Evolutionary conservation across 2,888 invertebrate genomes (phyloP).

Genomic region (Mechanitis mazaeus): DNA sequence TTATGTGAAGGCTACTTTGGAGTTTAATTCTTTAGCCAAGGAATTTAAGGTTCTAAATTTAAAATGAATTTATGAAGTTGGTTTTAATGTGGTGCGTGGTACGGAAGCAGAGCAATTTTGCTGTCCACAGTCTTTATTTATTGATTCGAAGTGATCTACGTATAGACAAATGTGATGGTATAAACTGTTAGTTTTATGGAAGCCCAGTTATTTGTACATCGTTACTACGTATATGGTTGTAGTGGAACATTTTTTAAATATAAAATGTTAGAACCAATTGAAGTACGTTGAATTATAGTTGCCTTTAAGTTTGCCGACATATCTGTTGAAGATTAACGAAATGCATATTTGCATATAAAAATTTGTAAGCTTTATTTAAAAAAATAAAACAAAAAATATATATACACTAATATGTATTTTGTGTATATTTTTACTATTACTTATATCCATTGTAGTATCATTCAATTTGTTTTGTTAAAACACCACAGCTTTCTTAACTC

Average conservation of each 20-base stretch:
- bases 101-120: constrained; percentile 62
- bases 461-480: too few species aligned
- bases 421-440: too few species aligned
- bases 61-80: constrained; percentile 22
- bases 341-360: too few species aligned
- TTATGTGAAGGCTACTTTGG: constrained; percentile 25
- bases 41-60: constrained; percentile 34
- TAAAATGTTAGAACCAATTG: background rate
- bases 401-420: too few species aligned
- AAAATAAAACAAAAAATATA: background rate
- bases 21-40: constrained; percentile 35
- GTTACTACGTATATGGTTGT: background rate
- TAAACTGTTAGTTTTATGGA: constrained; percentile 39
- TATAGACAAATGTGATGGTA: constrained; percentile 56
- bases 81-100: constrained; percentile 44
- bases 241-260: constrained; percentile 2
- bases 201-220: constrained; percentile 31
- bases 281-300: background rate
- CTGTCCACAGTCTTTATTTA: constrained; percentile 58
- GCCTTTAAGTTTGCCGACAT: background rate
- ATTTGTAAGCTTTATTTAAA: background rate
- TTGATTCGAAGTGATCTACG: constrained; percentile 60
- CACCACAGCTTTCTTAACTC: background rate
- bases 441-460: too few species aligned
- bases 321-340: background rate